These are phyloP conservation scores for Cheilosia pagana DNA, from an alignment of 2,888 invertebrate species.

Conservation along the genomic window DNA sequence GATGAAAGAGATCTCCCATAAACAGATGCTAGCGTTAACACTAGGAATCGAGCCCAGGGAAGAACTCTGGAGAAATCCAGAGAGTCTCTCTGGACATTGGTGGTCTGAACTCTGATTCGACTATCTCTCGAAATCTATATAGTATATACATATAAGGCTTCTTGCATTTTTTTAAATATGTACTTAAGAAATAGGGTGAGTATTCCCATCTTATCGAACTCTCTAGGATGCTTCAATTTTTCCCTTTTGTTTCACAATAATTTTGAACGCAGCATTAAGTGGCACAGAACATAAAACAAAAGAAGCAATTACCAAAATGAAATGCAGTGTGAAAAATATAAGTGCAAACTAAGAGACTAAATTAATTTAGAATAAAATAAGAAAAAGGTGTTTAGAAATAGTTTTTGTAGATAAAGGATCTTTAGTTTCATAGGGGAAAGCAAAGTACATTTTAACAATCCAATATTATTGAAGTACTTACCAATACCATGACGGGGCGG, in stretches of 20 bases:
- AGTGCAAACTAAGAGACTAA: background rate
- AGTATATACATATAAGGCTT: no score
- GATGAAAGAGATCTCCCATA: no score
- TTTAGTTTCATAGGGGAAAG: slow-evolving; percentile 2
- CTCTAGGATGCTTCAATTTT: no score
- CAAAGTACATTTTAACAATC: slow-evolving; percentile 13
- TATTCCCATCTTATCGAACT: no score
- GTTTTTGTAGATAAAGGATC: background rate
- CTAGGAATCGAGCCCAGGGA: no score
- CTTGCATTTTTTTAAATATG: no score
- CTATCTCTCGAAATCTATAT: no score
- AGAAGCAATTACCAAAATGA: slow-evolving; percentile 7
- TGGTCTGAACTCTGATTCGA: no score
- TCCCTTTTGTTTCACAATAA: background rate
- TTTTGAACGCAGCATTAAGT: background rate
- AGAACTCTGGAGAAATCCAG: no score
- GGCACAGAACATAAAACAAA: background rate
- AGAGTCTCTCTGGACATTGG: no score
- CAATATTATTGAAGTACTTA: slow-evolving; percentile 78
- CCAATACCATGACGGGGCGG: slow-evolving; percentile 84
- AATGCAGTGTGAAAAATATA: background rate
- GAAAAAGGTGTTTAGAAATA: slow-evolving; percentile 7
- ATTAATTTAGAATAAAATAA: background rate
- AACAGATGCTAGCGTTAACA: no score
- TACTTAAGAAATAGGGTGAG: no score